Base-by-base conservation (phyloP, 2,888 invertebrate species). In the Autographa pulchrina region DNA sequence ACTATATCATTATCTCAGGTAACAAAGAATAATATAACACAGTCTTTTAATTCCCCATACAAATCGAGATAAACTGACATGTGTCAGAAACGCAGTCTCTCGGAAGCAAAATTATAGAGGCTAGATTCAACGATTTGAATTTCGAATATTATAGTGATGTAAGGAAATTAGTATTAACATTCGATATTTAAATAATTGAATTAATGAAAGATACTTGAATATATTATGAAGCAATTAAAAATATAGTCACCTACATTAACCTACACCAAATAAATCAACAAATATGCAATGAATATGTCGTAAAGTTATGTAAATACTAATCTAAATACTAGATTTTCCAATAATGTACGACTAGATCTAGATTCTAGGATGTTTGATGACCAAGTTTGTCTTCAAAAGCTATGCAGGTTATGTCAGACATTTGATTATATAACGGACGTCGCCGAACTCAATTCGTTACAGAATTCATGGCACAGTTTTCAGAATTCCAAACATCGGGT, bases 331-430 rank as follows among this genome's bases (percentile, higher is more conserved):
- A 7, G 56, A 60, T 60, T 48, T 1, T 41, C 18, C 2, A 48
- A 78, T 35, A 52, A 62, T 58, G 0, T 48, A 25, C 2, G 54
- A 70, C 11, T 9, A 31, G 32, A 65, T 60, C 25, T 41, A 65
- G 31, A 52, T 63, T 20, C 0, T 58, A 66, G 71, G 9, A 76
- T 20, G 67, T 43, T 0, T 58, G 13, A 9, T 5, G 0, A 14
- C 52, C 65, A 72, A 64, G 32, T 65, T 65, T 25, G 31, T 6
- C 38, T 8, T 32, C 9, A 56, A n/a, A 7, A 52, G 0, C 16
- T 0, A 65, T 75, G 72, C 18, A 38, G 64, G 64, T 13, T 66
- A 64, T 80, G 43, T 11, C 31, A 72, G 9, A 58, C 35, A 78
- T 72, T 68, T 65, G 14, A 54, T 35, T 68, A n/a, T 71, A 7